These are phyloP conservation scores for Eremobia ochroleuca DNA, from an alignment of 2,888 invertebrate species.

Conservation along the genomic window DNA sequence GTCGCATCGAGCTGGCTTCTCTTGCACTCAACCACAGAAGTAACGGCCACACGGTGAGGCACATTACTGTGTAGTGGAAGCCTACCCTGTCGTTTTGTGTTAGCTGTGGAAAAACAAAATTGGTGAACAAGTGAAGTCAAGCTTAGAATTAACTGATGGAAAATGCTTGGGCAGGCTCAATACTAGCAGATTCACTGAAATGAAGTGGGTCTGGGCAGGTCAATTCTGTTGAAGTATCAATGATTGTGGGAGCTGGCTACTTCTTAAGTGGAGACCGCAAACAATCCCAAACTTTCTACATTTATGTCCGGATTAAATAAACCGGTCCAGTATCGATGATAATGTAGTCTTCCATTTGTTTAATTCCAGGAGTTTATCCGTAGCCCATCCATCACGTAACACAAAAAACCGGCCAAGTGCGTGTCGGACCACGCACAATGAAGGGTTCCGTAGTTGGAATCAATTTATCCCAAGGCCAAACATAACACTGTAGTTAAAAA, in stretches of 20 bases:
- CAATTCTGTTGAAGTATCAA: not conserved
- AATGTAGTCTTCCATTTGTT: not conserved
- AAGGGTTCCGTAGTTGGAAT: too few species aligned
- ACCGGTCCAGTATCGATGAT: not conserved
- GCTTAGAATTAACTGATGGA: not conserved
- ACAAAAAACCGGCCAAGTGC: too few species aligned
- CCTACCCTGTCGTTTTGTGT: constrained; percentile 95
- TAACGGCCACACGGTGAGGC: constrained; percentile 95
- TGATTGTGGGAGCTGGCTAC: not conserved
- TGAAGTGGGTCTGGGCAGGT: not conserved
- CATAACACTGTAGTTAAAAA: too few species aligned
- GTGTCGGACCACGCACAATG: too few species aligned
- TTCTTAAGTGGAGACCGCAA: not conserved
- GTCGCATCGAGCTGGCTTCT: constrained; percentile 90
- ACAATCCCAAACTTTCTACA: not conserved
- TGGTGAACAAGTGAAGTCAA: not conserved
- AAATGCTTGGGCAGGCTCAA: not conserved
- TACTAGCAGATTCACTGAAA: not conserved
- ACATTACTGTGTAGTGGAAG: constrained; percentile 96
- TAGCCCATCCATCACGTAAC: not conserved
- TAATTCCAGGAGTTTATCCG: not conserved
- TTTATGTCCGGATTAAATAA: too few species aligned
- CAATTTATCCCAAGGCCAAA: too few species aligned
- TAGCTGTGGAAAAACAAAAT: constrained; percentile 84
- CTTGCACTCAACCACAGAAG: constrained; percentile 92